These are phyloP conservation scores for Eciton burchellii DNA, from an alignment of 1,140 invertebrate genomes.

Conservation along the genomic window DNA sequence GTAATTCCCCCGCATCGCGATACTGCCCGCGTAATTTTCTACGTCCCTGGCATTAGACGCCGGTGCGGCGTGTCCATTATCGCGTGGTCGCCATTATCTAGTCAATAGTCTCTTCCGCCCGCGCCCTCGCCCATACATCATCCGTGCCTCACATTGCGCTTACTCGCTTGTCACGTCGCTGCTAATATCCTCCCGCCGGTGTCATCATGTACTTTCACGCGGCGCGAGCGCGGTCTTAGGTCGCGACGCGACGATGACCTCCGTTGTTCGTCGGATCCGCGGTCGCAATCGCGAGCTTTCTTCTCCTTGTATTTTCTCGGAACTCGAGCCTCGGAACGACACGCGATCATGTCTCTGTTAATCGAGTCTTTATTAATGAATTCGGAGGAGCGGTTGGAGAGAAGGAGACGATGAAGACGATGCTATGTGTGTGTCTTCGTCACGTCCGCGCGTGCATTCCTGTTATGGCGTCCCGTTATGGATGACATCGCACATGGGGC, in stretches of 20 bases:
- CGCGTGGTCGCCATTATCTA: not conserved
- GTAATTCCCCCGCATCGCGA: not conserved
- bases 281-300: conserved; percentile 13
- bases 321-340: too few relatives aligned
- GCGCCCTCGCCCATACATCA: not conserved
- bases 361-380: not conserved
- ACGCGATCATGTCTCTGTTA: too few relatives aligned
- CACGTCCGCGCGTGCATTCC: not conserved
- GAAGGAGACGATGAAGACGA: too few relatives aligned
- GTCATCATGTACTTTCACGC: conserved; percentile 30
- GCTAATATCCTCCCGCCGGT: conserved; percentile 38
- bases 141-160: not conserved
- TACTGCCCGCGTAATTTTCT: conserved; percentile 19
- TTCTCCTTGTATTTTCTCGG: not conserved
- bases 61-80: conserved; percentile 29
- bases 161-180: conserved; percentile 33
- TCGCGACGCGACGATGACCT: too few relatives aligned
- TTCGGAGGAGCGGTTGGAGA: not conserved
- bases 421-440: not conserved
- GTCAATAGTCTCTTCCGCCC: conserved; percentile 19
- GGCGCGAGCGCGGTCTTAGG: conserved; percentile 22
- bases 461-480: not conserved
- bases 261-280: too few relatives aligned
- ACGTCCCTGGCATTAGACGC: conserved; percentile 30
- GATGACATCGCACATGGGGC: not conserved